phyloP scores from a whole-genome alignment of 2,113 vertebrate genomes.

The Brevimyrus niger region DNA sequence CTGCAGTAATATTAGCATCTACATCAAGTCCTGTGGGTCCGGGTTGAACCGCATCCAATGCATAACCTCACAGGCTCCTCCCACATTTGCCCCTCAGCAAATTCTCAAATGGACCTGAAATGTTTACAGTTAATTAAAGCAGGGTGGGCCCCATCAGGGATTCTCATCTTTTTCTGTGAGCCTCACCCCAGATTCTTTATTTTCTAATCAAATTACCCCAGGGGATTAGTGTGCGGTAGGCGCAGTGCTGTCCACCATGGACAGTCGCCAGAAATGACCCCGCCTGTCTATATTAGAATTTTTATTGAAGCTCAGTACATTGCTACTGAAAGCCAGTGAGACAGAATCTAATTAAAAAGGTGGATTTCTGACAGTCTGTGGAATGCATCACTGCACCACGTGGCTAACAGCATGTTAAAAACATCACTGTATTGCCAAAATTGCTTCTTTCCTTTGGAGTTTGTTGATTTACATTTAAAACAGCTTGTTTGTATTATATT shows the following conservation, averaged over 20 bases:
- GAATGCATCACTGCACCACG: neutral
- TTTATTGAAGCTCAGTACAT: conserved; percentile 11
- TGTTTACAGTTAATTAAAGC: conserved; percentile 20
- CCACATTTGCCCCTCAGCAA: neutral
- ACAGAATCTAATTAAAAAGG: conserved; percentile 7
- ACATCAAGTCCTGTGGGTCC: neutral
- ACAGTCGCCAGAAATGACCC: conserved; percentile 4
- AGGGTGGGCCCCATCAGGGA: neutral
- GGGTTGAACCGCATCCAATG: neutral
- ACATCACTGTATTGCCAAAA: neutral
- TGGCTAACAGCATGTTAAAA: conserved; percentile 1
- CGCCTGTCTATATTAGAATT: conserved; percentile 15
- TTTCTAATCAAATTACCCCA: conserved; percentile 3
- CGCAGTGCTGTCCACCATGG: neutral
- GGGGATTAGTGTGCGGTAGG: neutral
- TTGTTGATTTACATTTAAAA: neutral
- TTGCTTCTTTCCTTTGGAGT: neutral
- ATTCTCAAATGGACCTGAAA: conserved; percentile 12
- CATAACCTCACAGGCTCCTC: neutral
- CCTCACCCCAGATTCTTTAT: conserved; percentile 1
- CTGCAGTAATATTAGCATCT: neutral
- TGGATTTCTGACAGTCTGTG: neutral
- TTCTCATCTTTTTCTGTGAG: conserved; percentile 4
- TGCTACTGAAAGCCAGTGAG: neutral
- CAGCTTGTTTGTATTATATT: neutral